phyloP scores from a whole-genome alignment of 2,888 invertebrate species.

The Athalia cordata region DNA sequence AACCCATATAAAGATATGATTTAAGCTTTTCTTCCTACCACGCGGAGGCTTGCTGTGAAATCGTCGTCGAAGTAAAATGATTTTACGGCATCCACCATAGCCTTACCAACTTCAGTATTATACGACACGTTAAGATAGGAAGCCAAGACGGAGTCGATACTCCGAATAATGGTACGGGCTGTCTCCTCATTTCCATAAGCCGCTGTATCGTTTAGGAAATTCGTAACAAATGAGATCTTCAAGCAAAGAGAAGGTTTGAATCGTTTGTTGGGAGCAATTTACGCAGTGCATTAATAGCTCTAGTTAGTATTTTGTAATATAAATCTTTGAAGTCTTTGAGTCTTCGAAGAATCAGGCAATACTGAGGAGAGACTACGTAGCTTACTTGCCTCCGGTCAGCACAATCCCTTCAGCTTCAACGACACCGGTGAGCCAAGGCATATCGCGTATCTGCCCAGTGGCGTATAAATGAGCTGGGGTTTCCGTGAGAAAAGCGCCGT shows the following conservation, averaged over 20 bases:
- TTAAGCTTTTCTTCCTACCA: neutral
- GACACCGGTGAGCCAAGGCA: slow-evolving; percentile 65
- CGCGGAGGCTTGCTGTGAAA: neutral
- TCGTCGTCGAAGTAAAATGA: slow-evolving; percentile 12
- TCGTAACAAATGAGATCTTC: too few relatives aligned
- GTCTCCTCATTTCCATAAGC: too few relatives aligned
- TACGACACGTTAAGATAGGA: neutral
- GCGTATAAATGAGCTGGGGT: slow-evolving; percentile 57
- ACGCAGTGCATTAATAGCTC: too few relatives aligned
- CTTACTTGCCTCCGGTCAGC: slow-evolving; percentile 57
- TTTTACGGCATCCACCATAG: neutral
- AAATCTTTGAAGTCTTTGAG: too few relatives aligned
- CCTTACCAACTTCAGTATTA: neutral
- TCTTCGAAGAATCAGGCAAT: too few relatives aligned
- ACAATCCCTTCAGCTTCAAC: slow-evolving; percentile 61
- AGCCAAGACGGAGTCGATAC: neutral
- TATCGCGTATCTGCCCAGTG: slow-evolving; percentile 59
- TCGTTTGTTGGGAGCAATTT: too few relatives aligned
- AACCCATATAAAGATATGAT: neutral
- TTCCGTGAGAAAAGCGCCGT: slow-evolving; percentile 62
- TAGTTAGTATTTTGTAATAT: too few relatives aligned
- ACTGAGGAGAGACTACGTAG: slow-evolving; percentile 48
- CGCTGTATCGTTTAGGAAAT: too few relatives aligned
- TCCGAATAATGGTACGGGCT: neutral
- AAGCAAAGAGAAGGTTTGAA: too few relatives aligned